These are phyloP conservation scores for Spongilla lacustris DNA, from an alignment of 37 sponge, comb jelly and placozoan species.

Conservation along the genomic window DNA sequence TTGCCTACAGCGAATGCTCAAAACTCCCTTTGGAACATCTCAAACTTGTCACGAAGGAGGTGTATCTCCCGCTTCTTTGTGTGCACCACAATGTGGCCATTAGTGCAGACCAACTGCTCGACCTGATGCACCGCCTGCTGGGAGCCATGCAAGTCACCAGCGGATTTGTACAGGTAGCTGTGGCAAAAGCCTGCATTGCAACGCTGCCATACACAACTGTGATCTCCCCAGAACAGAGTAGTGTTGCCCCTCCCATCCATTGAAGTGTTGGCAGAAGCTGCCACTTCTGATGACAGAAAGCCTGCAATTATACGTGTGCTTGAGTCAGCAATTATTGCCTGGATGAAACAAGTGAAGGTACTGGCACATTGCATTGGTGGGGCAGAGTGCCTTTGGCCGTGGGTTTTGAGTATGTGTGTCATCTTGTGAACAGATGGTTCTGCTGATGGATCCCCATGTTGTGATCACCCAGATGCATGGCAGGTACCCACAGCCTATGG, in stretches of 20 bases:
- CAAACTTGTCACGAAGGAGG: slow-evolving; percentile 49
- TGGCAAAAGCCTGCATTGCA: not conserved
- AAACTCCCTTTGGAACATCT: slow-evolving; percentile 58
- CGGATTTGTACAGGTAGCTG: slow-evolving; percentile 46
- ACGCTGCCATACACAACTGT: not conserved
- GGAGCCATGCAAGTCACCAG: slow-evolving; percentile 60
- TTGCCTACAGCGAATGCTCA: slow-evolving; percentile 76
- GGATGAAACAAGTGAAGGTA: slow-evolving; percentile 95
- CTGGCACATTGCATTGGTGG: not conserved
- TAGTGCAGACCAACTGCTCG: slow-evolving; percentile 69
- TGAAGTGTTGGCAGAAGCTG: slow-evolving; percentile 66
- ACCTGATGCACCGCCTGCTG: slow-evolving; percentile 76
- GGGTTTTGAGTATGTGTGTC: not conserved
- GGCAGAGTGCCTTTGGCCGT: no score
- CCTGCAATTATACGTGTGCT: slow-evolving; percentile 73
- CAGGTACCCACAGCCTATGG: slow-evolving; percentile 70
- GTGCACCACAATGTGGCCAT: not conserved
- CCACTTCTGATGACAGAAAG: slow-evolving; percentile 21
- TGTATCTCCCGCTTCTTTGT: slow-evolving; percentile 73
- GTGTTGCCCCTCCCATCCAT: slow-evolving; percentile 90
- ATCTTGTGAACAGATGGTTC: slow-evolving; percentile 43
- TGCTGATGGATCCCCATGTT: slow-evolving; percentile 63
- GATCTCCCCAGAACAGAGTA: slow-evolving; percentile 54
- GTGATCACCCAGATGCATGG: slow-evolving; percentile 32
- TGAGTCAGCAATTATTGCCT: slow-evolving; percentile 84